phyloP scores from a whole-genome alignment of 2,797 vertebrate species.

The Melanotaenia boesemani region DNA sequence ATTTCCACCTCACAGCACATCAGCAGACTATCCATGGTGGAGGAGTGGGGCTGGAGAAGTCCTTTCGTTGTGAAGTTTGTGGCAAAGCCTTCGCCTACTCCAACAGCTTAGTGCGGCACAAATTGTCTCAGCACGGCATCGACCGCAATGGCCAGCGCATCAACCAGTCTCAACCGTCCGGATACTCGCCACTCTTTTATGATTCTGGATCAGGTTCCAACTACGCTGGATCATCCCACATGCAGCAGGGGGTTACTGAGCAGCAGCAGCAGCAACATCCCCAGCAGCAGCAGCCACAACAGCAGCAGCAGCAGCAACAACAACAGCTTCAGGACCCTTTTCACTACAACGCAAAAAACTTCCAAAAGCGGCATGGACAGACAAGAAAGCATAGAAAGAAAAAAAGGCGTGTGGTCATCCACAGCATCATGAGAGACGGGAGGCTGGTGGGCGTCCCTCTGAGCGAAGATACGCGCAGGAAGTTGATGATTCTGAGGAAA shows the following conservation, averaged over 20 bases:
- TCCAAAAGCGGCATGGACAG: conserved; percentile 70
- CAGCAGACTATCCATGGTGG: conserved; percentile 91
- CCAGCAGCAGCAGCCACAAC: neutral
- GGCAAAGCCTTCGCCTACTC: conserved; percentile 93
- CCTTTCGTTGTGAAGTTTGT: conserved; percentile 90
- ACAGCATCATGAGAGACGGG: conserved; percentile 79
- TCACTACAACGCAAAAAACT: conserved; percentile 79
- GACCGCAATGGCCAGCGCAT: conserved; percentile 75
- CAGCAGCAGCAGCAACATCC: conserved; percentile 37
- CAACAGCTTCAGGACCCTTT: conserved; percentile 71
- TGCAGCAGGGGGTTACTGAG: conserved; percentile 55
- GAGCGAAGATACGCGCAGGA: conserved; percentile 78
- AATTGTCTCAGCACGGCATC: conserved; percentile 87
- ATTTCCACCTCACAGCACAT: conserved; percentile 89
- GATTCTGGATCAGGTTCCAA: conserved; percentile 73
- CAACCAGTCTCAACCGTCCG: conserved; percentile 72
- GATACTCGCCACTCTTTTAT: conserved; percentile 81
- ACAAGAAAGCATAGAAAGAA: conserved; percentile 74
- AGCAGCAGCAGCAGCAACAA: neutral
- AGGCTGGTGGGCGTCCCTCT: conserved; percentile 79
- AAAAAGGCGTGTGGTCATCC: conserved; percentile 80
- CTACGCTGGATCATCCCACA: conserved; percentile 65
- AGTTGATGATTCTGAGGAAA: conserved; percentile 69
- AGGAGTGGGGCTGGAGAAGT: conserved; percentile 86
- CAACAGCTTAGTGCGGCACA: conserved; percentile 92